Evolutionary conservation across 2,888 invertebrate genomes (phyloP).

Genomic region (Dynastes hyllus): DNA sequence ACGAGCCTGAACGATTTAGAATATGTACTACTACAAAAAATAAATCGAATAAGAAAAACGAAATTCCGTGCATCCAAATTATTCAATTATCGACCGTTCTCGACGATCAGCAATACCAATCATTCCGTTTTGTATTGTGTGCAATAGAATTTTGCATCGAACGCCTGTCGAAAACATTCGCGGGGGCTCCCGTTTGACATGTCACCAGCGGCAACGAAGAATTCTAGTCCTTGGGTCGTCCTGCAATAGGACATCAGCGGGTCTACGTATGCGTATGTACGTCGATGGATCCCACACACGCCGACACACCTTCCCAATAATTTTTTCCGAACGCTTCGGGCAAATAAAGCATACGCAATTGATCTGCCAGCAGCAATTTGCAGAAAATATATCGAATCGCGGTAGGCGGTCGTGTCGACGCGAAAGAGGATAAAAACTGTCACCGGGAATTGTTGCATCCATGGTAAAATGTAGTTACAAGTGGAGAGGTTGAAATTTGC

Average conservation of each 20-base stretch:
- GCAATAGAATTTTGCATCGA: conserved; percentile 46
- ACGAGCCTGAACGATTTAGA: too few relatives aligned
- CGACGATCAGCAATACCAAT: conserved; percentile 58
- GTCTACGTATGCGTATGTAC: neutral
- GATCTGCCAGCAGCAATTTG: conserved; percentile 69
- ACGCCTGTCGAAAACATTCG: conserved; percentile 64
- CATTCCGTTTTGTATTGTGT: conserved; percentile 56
- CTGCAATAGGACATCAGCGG: neutral
- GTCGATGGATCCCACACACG: conserved; percentile 39
- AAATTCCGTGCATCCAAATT: conserved; percentile 56
- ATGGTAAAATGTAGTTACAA: neutral
- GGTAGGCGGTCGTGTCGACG: conserved; percentile 60
- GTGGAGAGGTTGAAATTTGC: neutral
- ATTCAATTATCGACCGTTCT: conserved; percentile 64
- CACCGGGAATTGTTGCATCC: conserved; percentile 16
- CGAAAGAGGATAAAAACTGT: conserved; percentile 58
- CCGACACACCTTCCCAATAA: conserved; percentile 54
- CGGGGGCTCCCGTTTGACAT: conserved; percentile 50
- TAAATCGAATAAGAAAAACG: conserved; percentile 39
- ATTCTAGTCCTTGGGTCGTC: conserved; percentile 60
- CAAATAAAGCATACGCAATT: conserved; percentile 64
- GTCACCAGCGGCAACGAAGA: conserved; percentile 53
- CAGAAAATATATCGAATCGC: conserved; percentile 63
- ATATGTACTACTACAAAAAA: neutral
- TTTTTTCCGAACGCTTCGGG: conserved; percentile 59